Conservation (phyloP, 2,888 invertebrate species). For the Pyrrhia umbra region DNA sequence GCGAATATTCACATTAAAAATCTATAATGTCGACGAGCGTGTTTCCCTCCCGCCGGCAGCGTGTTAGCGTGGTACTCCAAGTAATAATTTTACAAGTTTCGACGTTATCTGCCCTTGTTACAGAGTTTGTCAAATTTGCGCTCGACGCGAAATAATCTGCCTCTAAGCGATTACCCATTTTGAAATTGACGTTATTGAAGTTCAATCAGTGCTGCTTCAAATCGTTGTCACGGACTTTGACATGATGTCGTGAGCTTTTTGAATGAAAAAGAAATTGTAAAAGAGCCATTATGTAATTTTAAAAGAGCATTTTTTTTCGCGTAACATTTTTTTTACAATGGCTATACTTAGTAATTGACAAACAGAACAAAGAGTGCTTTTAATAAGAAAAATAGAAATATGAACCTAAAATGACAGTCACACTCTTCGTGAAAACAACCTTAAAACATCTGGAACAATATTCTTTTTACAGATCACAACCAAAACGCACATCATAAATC, state of each 20-base stretch:
- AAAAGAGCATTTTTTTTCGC: neutral
- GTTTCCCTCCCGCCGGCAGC: conserved; percentile 24
- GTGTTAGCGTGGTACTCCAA: conserved; percentile 35
- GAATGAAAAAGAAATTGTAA: neutral
- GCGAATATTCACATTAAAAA: conserved; percentile 29
- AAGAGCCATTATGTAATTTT: too few relatives aligned
- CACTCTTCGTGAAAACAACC: conserved; percentile 1
- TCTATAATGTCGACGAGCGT: conserved; percentile 22
- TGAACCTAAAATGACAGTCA: neutral
- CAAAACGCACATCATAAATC: conserved; percentile 47
- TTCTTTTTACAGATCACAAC: conserved; percentile 22
- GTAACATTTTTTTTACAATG: neutral
- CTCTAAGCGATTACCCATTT: conserved; percentile 46
- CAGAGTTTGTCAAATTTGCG: conserved; percentile 58
- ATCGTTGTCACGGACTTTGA: conserved; percentile 1
- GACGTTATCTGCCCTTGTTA: conserved; percentile 56
- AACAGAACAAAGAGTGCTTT: neutral
- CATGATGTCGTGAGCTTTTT: neutral
- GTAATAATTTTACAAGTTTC: conserved; percentile 58
- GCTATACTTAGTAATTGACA: neutral
- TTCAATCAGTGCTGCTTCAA: conserved; percentile 27
- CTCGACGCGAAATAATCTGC: conserved; percentile 53
- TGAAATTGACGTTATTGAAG: conserved; percentile 37
- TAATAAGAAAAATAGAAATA: neutral
- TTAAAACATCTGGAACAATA: conserved; percentile 30